Evolutionary conservation across 2,888 invertebrate species (phyloP), one percentile per base, ranked within the genome.

Genomic region (Drosophila ezoana): DNA sequence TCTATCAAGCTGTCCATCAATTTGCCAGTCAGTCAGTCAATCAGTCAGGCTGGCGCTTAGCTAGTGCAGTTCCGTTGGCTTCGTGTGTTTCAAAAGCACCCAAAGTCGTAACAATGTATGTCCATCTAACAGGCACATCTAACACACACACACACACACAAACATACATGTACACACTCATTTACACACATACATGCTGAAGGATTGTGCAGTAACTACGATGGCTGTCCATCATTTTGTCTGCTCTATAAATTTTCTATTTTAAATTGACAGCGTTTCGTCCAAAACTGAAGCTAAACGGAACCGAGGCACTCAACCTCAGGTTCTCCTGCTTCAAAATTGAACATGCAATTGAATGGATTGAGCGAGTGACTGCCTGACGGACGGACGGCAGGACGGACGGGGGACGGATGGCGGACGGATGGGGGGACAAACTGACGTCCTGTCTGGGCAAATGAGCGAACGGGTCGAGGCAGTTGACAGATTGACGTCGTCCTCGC

Each of bases 1-100:
- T 91, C 92, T 90, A 91, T 92, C 92, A 91, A 90, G 85, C 90
- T 91, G 92, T 91, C 92, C 91, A 89, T 92, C 92, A 91, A 92
- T 92, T 92, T 92, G 91, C 70, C 84, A 80, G 70, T 57, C 77
- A 67, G 80, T 71, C 58, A 49, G 44, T 41, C 67, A 48, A 53
- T 51, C 51, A 28, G 62, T 20, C 38, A 56, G 47, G 18, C 20
- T 28, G 53, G 18, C 53, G 41, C 14, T 37, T 14, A 41, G 60
- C 59, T 35, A 78, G 41, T 73, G 79, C 79, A 64, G 47, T 72
- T 73, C 62, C 72, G 63, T 47, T 59, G 54, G 63, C 38, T 65
- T 54, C 60, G 64, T 69, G 60, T 47, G 62, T 48, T 33, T 47
- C 61, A 38, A 63, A 49, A 52, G 45, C 72, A 59, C 51, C 68